Conservation (phyloP, 1,140 invertebrate species). For the Diabrotica virgifera region DNA sequence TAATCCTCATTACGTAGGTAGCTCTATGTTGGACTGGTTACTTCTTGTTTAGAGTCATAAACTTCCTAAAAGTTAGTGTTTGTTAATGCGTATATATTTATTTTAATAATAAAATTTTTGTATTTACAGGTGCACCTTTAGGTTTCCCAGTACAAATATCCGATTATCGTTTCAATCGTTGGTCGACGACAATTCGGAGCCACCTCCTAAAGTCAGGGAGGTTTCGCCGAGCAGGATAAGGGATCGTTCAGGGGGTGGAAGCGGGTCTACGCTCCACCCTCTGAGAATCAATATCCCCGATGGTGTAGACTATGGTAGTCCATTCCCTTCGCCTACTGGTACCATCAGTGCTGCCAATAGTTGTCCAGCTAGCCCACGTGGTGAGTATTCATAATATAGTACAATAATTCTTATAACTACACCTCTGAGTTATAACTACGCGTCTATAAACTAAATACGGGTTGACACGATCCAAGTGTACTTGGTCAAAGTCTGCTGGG, state of each 20-base stretch:
- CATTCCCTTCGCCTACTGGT: constrained; percentile 90
- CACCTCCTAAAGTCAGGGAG: constrained; percentile 40
- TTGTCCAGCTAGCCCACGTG: constrained; percentile 92
- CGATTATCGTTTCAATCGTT: constrained; percentile 91
- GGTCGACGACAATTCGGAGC: constrained; percentile 63
- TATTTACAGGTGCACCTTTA: constrained; percentile 80
- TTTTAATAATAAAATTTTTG: background rate
- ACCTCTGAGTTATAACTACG: no score
- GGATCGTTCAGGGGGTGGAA: constrained; percentile 45
- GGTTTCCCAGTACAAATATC: constrained; percentile 97
- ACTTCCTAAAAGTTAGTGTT: no score
- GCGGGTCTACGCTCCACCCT: constrained; percentile 58
- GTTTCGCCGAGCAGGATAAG: constrained; percentile 47
- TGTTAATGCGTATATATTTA: no score
- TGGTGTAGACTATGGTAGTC: constrained; percentile 68
- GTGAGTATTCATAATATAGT: constrained; percentile 37
- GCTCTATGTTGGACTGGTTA: no score
- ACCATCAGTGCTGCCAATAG: constrained; percentile 90
- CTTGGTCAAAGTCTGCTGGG: no score
- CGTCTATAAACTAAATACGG: no score
- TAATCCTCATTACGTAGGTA: no score
- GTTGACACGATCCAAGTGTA: no score
- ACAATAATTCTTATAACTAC: no score
- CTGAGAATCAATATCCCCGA: constrained; percentile 91
- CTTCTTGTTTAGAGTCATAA: no score